phyloP scores from a whole-genome alignment of 2,113 vertebrate species.

The Odontesthes bonariensis region DNA sequence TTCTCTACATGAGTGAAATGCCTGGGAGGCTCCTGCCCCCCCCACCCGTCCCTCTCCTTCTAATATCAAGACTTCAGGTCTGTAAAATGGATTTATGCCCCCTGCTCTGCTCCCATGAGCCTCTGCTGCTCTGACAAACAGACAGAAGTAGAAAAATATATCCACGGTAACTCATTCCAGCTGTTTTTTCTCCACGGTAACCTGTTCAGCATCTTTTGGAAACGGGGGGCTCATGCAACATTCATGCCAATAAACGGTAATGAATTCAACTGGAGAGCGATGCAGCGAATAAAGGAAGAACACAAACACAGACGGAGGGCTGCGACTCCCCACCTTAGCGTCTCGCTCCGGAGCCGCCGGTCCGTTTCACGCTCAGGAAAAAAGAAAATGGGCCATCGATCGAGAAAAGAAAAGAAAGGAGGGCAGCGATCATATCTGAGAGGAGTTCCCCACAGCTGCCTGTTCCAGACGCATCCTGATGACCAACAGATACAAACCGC shows the following conservation, averaged over 20 bases:
- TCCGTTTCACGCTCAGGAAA: slow-evolving; percentile 48
- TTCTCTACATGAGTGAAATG: slow-evolving; percentile 62
- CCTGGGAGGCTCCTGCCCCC: slow-evolving; percentile 51
- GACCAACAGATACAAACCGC: slow-evolving; percentile 17
- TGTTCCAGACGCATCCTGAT: slow-evolving; percentile 16
- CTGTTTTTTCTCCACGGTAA: neutral
- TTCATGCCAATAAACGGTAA: slow-evolving; percentile 63
- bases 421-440: slow-evolving; percentile 1
- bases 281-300: slow-evolving; percentile 8
- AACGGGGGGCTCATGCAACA: slow-evolving; percentile 34
- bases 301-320: slow-evolving; percentile 16
- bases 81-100: slow-evolving; percentile 60
- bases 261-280: slow-evolving; percentile 43
- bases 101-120: slow-evolving; percentile 46
- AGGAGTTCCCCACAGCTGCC: slow-evolving; percentile 23
- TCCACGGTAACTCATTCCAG: slow-evolving; percentile 11
- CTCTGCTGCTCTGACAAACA: slow-evolving; percentile 25
- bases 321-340: slow-evolving; percentile 26
- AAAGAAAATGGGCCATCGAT: slow-evolving; percentile 38
- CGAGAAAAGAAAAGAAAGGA: neutral
- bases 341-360: slow-evolving; percentile 38
- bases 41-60: neutral
- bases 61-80: slow-evolving; percentile 32
- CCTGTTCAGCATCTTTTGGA: neutral
- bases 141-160: neutral